phyloP scores from a whole-genome alignment of 1,140 invertebrate genomes.

The Tyrophagus putrescentiae region DNA sequence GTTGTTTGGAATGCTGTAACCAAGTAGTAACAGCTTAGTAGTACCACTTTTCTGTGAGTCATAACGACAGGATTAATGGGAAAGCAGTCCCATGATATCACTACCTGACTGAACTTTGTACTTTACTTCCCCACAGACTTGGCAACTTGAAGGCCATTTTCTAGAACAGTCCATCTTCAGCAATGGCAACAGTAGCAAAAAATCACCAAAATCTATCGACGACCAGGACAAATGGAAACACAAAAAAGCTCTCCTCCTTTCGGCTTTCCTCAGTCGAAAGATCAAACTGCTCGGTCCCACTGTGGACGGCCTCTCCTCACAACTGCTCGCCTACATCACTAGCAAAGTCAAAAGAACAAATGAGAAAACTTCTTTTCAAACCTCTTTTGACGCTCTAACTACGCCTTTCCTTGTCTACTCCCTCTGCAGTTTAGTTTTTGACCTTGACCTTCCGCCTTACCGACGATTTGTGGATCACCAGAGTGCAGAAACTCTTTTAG shows the following conservation, averaged over 20 bases:
- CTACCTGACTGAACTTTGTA: background rate
- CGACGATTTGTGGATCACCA: background rate
- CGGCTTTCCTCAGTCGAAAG: slow-evolving; percentile 1
- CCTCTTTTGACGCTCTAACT: no score
- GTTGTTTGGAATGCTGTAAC: no score
- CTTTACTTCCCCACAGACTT: background rate
- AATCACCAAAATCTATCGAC: no score
- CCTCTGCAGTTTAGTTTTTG: background rate
- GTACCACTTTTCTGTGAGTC: no score
- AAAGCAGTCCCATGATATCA: no score
- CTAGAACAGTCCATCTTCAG: background rate
- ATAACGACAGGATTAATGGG: no score
- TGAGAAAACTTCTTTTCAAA: background rate
- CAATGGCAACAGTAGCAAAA: background rate
- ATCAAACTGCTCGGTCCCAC: slow-evolving; percentile 1
- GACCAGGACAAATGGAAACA: slow-evolving; percentile 1
- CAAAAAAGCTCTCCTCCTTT: background rate
- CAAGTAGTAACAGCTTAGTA: no score
- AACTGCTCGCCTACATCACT: background rate
- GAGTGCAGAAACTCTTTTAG: background rate
- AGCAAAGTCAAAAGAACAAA: background rate
- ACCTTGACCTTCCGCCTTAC: background rate
- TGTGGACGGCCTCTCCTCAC: background rate
- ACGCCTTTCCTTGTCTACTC: background rate
- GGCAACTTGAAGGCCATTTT: slow-evolving; percentile 1